These are phyloP conservation scores for Pasiphila rectangulata DNA, from an alignment of 2,888 invertebrate genomes.

Conservation along the genomic window DNA sequence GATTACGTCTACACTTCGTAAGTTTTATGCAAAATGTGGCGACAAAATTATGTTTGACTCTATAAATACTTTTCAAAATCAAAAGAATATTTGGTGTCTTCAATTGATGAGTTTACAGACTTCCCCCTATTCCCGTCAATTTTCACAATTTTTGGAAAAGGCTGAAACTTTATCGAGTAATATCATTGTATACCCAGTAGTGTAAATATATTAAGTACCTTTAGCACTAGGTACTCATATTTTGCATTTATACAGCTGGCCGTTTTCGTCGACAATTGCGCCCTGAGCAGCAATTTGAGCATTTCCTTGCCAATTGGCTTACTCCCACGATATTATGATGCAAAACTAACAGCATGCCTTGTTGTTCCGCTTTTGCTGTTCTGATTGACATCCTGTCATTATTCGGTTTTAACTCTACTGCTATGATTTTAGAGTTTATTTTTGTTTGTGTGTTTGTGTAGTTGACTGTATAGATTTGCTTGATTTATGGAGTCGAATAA, in stretches of 20 bases:
- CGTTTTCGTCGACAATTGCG: slow-evolving; percentile 45
- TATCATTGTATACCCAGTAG: no score
- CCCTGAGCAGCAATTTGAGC: slow-evolving; percentile 61
- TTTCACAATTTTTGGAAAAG: no score
- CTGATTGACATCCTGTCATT: slow-evolving; percentile 12
- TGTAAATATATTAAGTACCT: no score
- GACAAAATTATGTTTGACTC: no score
- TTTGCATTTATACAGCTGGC: slow-evolving; percentile 43
- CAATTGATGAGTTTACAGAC: no score
- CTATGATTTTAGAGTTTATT: background rate
- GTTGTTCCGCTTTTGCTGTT: slow-evolving; percentile 24
- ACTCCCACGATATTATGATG: slow-evolving; percentile 57
- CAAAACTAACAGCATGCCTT: slow-evolving; percentile 86
- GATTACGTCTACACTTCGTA: background rate
- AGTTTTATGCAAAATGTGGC: slow-evolving; percentile 3
- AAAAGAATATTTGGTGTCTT: no score
- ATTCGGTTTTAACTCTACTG: background rate
- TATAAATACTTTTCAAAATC: no score
- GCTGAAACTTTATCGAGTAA: no score
- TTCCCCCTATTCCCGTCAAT: no score
- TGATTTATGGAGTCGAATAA: background rate
- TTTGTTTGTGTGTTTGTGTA: background rate
- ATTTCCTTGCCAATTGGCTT: slow-evolving; percentile 65
- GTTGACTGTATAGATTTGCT: background rate
- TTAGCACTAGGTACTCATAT: slow-evolving; percentile 34